Conservation (phyloP, 2,888 invertebrate genomes). For the Sphecodes monilicornis region DNA sequence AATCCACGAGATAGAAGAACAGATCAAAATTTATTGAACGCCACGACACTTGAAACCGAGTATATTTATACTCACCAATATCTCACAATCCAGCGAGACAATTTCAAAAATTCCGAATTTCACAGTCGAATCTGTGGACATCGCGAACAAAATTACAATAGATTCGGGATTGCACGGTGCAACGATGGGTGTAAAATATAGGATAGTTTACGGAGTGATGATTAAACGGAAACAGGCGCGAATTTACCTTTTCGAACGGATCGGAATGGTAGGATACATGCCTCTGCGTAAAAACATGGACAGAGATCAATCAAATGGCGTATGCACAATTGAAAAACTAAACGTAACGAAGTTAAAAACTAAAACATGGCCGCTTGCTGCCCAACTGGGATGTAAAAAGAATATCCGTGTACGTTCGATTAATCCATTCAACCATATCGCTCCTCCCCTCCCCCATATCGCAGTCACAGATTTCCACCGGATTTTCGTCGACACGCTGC, state of each 20-base stretch:
- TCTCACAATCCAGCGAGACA: not conserved
- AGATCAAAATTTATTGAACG: not conserved
- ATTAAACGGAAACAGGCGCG: not conserved
- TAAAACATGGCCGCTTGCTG: not conserved
- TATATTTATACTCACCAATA: not conserved
- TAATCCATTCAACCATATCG: not conserved
- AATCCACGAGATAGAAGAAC: not conserved
- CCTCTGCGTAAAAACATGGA: not conserved
- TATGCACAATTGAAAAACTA: slow-evolving; percentile 4
- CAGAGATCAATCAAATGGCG: not conserved
- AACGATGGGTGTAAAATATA: not conserved
- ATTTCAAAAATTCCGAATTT: not conserved
- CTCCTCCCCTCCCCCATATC: not conserved
- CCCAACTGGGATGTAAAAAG: not conserved
- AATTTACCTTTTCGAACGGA: not conserved
- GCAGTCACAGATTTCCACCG: no score
- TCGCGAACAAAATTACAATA: not conserved
- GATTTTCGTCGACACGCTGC: no score
- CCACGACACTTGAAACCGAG: not conserved
- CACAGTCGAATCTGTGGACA: not conserved
- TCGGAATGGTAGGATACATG: not conserved
- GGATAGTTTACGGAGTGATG: not conserved
- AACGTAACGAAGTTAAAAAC: slow-evolving; percentile 12
- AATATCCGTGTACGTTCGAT: not conserved
- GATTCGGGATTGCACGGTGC: not conserved